A percentile compares a stretch with the other conserved stretches of the same genome.
These are phyloP conservation scores for Lasius fuliginosus DNA, from an alignment of 2,888 invertebrate genomes.

Conservation along the genomic window DNA sequence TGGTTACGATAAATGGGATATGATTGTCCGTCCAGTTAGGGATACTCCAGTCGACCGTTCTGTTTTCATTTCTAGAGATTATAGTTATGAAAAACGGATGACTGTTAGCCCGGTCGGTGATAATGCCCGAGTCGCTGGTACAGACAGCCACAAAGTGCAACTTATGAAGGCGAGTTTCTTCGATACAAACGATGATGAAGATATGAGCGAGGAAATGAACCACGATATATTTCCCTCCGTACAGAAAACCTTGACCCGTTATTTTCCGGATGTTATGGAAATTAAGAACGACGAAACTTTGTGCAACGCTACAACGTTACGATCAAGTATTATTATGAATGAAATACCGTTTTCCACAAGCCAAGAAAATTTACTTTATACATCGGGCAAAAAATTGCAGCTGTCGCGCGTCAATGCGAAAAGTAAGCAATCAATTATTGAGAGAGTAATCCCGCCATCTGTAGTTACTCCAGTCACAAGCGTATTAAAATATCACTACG, in stretches of 20 bases:
- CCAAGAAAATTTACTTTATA: conserved; percentile 33
- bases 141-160: conserved; percentile 91
- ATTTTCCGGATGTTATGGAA: conserved; percentile 47
- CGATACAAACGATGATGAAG: conserved; percentile 84
- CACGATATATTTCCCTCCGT: conserved; percentile 11
- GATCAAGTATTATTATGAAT: conserved; percentile 54
- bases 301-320: conserved; percentile 48
- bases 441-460: conserved; percentile 72
- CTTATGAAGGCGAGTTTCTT: conserved; percentile 95
- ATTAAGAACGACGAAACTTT: conserved; percentile 38
- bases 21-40: not conserved
- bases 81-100: conserved; percentile 76
- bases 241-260: conserved; percentile 46
- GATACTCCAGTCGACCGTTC: not conserved
- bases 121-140: conserved; percentile 89
- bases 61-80: conserved; percentile 4
- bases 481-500: conserved; percentile 84
- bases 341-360: not conserved
- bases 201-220: conserved; percentile 59
- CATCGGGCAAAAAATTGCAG: not conserved
- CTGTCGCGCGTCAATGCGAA: not conserved
- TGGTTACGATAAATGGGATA: conserved; percentile 27
- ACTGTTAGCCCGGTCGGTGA: conserved; percentile 89
- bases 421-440: conserved; percentile 31
- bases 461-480: conserved; percentile 86